phyloP scores from a whole-genome alignment of 2,113 vertebrate species.

The Ellobius talpinus region DNA sequence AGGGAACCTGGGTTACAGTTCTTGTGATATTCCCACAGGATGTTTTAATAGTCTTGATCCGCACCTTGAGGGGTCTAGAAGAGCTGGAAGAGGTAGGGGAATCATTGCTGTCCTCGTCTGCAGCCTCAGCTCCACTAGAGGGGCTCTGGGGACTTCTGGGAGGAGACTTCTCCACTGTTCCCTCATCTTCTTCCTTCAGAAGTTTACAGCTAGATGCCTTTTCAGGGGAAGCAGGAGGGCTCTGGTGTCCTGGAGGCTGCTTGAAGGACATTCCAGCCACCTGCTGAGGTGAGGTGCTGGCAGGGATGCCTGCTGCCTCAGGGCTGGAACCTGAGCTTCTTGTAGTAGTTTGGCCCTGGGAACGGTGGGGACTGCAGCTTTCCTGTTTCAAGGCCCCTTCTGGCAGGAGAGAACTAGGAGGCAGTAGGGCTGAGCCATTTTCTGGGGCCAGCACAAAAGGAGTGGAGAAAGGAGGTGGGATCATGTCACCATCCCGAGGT shows the following conservation, averaged over 20 bases:
- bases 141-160: slow-evolving; percentile 80
- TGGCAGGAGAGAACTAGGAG: neutral
- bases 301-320: slow-evolving; percentile 9
- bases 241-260: slow-evolving; percentile 77
- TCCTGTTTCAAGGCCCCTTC: slow-evolving; percentile 65
- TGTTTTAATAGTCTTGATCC: slow-evolving; percentile 97
- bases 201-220: slow-evolving; percentile 30
- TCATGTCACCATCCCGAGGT: slow-evolving; percentile 46
- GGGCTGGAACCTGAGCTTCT: slow-evolving; percentile 10
- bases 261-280: slow-evolving; percentile 67
- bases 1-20: slow-evolving; percentile 90
- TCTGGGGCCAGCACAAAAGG: slow-evolving; percentile 74
- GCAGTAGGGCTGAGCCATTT: slow-evolving; percentile 61
- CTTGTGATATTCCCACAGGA: slow-evolving; percentile 91
- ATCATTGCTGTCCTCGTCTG: slow-evolving; percentile 83
- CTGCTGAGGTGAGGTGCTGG: neutral
- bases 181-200: slow-evolving; percentile 83
- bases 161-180: slow-evolving; percentile 75
- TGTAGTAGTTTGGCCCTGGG: neutral
- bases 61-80: slow-evolving; percentile 93
- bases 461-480: slow-evolving; percentile 64
- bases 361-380: slow-evolving; percentile 62
- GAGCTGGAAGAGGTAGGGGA: slow-evolving; percentile 87
- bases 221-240: slow-evolving; percentile 67
- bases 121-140: slow-evolving; percentile 88